These are phyloP conservation scores for Hydropotes inermis DNA, from an alignment of 2,113 vertebrate species.

Conservation along the genomic window DNA sequence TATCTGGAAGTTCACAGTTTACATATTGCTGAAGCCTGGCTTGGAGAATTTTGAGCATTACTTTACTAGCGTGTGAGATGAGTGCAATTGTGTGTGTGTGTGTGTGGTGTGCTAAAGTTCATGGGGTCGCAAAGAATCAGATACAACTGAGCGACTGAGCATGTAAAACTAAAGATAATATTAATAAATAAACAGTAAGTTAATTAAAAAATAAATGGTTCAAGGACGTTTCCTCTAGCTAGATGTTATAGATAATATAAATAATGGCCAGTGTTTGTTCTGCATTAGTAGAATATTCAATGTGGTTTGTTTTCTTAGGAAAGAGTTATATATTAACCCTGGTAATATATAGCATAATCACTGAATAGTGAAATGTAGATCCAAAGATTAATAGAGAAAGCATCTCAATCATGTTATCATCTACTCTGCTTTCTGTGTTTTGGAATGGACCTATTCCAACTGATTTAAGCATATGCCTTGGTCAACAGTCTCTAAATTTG, in stretches of 20 bases:
- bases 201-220: background rate
- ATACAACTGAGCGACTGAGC: background rate
- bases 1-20: too few relatives aligned
- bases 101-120: background rate
- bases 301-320: background rate
- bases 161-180: background rate
- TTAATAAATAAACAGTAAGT: background rate
- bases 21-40: too few relatives aligned
- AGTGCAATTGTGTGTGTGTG: too few relatives aligned
- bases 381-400: too few relatives aligned
- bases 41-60: too few relatives aligned
- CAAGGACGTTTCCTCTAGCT: background rate
- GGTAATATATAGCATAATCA: background rate
- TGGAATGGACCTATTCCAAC: background rate
- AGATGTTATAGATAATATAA: background rate
- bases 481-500: rapidly evolving
- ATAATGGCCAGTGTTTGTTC: background rate
- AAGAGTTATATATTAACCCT: background rate
- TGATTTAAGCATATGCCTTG: rapidly evolving
- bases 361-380: background rate
- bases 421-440: background rate
- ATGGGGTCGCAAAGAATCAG: background rate
- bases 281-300: background rate
- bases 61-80: too few relatives aligned
- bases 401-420: background rate